Percentiles rank a stretch among this genome's conserved stretches.
Evolutionary conservation across 1,140 invertebrate genomes (phyloP).

Genomic region (Papilio polytes): DNA sequence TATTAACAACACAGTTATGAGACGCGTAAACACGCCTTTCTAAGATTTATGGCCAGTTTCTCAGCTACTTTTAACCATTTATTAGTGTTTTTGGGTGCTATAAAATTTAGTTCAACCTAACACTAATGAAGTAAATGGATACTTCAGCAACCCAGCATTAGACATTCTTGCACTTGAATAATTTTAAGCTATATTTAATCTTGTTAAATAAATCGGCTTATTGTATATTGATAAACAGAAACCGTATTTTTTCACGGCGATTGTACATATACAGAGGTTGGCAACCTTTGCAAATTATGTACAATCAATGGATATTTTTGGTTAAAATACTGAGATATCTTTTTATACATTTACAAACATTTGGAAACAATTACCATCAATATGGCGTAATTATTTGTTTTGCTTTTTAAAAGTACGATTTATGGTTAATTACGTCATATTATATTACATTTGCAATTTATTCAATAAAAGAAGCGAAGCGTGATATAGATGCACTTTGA

Average conservation of each 20-base stretch:
- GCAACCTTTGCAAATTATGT: too few relatives aligned
- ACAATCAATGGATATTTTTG: neutral
- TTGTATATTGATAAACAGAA: neutral
- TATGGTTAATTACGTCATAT: neutral
- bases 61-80: too few relatives aligned
- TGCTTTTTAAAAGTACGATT: neutral
- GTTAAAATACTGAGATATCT: too few relatives aligned
- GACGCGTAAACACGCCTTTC: neutral
- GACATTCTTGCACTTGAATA: conserved; percentile 9
- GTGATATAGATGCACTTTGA: conserved; percentile 17
- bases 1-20: neutral
- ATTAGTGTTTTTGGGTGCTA: too few relatives aligned
- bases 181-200: neutral
- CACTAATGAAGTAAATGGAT: too few relatives aligned
- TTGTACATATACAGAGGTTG: neutral
- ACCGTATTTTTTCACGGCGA: neutral
- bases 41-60: neutral
- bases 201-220: neutral
- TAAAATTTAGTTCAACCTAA: too few relatives aligned
- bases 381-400: neutral
- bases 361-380: conserved; percentile 1
- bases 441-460: conserved; percentile 16
- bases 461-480: conserved; percentile 8
- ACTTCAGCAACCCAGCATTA: neutral
- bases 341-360: neutral